Evolutionary conservation across 2,113 vertebrate genomes (phyloP).

Genomic region (Eublepharis macularius): DNA sequence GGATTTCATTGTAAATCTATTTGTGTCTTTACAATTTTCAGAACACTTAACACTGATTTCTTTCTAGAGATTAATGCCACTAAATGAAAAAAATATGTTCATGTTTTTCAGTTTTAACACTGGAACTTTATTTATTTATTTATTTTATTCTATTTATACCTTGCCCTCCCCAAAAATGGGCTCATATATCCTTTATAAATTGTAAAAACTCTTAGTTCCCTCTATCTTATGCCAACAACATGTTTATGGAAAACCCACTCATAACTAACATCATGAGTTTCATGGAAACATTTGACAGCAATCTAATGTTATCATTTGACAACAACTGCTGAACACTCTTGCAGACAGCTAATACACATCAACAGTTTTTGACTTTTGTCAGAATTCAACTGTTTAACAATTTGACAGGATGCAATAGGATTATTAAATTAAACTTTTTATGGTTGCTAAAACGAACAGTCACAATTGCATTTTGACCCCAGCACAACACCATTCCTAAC

Average conservation of each 20-base stretch:
- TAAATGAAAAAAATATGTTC: too few relatives aligned
- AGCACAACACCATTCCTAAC: neutral
- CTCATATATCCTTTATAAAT: neutral
- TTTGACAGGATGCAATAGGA: neutral
- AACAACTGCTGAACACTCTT: conserved; percentile 7
- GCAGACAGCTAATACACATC: neutral
- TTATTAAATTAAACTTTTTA: neutral
- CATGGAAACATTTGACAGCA: neutral
- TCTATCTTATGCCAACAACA: neutral
- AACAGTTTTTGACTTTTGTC: neutral
- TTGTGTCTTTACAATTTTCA: too few relatives aligned
- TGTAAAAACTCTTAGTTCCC: neutral
- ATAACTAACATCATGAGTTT: neutral
- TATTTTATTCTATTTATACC: too few relatives aligned
- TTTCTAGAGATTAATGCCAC: too few relatives aligned
- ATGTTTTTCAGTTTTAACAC: neutral
- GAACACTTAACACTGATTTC: too few relatives aligned
- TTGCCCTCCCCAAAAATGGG: too few relatives aligned
- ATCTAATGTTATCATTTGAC: neutral
- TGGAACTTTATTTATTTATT: neutral
- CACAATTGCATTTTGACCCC: neutral
- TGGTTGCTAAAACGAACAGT: neutral
- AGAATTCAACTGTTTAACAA: neutral
- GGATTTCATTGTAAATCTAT: too few relatives aligned
- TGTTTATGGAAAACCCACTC: neutral